Evolutionary conservation across 2,113 vertebrate species (phyloP).

Genomic region (Callithrix jacchus): DNA sequence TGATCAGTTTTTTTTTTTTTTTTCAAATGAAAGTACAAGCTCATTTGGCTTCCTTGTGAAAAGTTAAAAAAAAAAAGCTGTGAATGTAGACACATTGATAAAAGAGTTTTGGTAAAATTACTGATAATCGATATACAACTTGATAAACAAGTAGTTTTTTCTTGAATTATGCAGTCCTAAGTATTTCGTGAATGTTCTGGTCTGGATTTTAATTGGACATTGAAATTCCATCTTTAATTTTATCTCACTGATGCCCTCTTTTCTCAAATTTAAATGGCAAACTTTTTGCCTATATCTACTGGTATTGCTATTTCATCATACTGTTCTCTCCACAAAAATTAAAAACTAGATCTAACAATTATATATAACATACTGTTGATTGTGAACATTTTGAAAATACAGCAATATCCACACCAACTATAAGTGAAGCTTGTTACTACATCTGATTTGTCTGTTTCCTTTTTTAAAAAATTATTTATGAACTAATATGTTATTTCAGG

Average conservation of each 20-base stretch:
- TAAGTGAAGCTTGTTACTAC: constrained; percentile 47
- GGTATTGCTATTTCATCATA: not conserved
- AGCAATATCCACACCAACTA: not conserved
- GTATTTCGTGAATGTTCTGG: not conserved
- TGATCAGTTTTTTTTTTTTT: not conserved
- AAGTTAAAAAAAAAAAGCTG: not conserved
- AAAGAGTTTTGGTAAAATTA: not conserved
- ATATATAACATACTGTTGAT: not conserved
- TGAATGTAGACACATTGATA: not conserved
- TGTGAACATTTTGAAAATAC: not conserved
- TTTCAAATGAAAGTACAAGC: not conserved
- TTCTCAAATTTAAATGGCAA: not conserved
- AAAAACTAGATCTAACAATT: not conserved
- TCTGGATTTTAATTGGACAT: not conserved
- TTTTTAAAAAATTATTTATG: constrained; percentile 59
- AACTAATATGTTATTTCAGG: constrained; percentile 77
- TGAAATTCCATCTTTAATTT: not conserved
- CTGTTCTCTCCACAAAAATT: not conserved
- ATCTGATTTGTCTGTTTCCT: constrained; percentile 66
- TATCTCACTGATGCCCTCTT: not conserved
- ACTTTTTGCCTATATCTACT: not conserved
- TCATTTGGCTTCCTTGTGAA: not conserved
- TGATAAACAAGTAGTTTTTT: not conserved
- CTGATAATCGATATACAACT: not conserved
- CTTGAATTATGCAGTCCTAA: not conserved